Evolutionary conservation across 2,888 invertebrate species (phyloP), one percentile per base, ranked within the genome.

Genomic region (Apamea monoglypha): DNA sequence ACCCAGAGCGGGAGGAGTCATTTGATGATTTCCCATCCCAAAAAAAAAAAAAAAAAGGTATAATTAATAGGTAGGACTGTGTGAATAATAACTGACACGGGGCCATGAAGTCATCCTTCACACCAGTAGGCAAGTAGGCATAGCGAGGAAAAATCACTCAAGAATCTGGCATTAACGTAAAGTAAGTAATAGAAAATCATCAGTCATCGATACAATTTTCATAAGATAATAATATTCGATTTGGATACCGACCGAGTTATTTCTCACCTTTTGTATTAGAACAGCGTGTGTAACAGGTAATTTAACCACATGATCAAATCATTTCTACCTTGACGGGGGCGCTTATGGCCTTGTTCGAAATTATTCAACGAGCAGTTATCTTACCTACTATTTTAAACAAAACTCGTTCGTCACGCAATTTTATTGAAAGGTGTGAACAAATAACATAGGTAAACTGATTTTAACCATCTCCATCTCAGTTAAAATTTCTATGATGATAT

Each of bases 281-380:
- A 36, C 36, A 47, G 25, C 53, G 29, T 61, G 66, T 50, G 50
- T 36, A 61, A 53, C 80, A 59, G 40, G 40, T 69, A 50, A 69
- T 84, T 82, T 56, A 68, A 78, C 3, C 32, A 21, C 56, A 71
- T 14, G 40, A 70, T 47, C 80, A 69, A 79, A 82, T 79, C 21
- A 66, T 59, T 61, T 74, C 53, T 40, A 84, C 80, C 61, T 80
- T 70, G 71, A 72, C 32, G 18, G 18, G 32, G 70, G 50, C 61
- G 12, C 40, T 56, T 7, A 59, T 59, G 50, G 44, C 82, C 80
- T 79, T 84, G 79, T 32, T n/a, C n/a, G n/a, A 68, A 69, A 68
- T 67, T n/a, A 56, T 47, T 50, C 25, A 66, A 21, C 47, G n/a
- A 21, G 36, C 12, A 16, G 14, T 36, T 47, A 72, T 21, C 32